Evolutionary conservation across 2,888 invertebrate genomes (phyloP), one percentile per base, ranked within the genome.

Genomic region (Pogonocherus hispidulus): DNA sequence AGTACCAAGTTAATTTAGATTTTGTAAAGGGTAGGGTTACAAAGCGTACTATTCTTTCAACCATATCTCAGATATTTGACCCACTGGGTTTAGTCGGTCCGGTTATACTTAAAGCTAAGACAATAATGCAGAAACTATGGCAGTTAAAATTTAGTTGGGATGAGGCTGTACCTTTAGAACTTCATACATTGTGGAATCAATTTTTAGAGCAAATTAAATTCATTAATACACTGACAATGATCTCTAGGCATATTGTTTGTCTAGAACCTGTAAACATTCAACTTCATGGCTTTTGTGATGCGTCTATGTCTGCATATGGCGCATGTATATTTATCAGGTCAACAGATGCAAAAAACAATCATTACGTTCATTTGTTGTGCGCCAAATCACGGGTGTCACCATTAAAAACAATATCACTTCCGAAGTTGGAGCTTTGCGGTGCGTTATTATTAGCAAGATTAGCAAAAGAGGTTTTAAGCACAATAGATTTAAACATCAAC

Each of bases 251-350:
- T 16, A 23, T 57, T 16, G 9, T 44, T 16, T 22, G 41, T 23
- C 4, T 6, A 22, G 22, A 44, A 14, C 22, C 56, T 14, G n/a
- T 23, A 1, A 9, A 44, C 2, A 57, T 73, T 3, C 54, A 76
- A 63, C 23, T 80, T 16, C 75, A 76, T 59, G 77, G 76, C 3
- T 80, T 77, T 71, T 72, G 67, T 1, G 78, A 79, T 65, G 75
- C 78, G 0, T 75, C 75, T 2, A 62, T 65, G 20, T 56, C 22
- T 23, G 79, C 78, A 4, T 76, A 74, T 23, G 75, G 74, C 2
- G 76, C 79, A 2, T 72, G 68, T 8, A 65, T 78, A 1, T 79
- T 77, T 67, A 9, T 76, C 1, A 47, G 70, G 14, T 35, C 51
- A 0, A 52, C 51, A 4, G 59, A 66, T 41, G 32, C 14, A 0